Evolutionary conservation across 2,797 vertebrate species (phyloP).

Genomic region (Cynopterus sphinx): DNA sequence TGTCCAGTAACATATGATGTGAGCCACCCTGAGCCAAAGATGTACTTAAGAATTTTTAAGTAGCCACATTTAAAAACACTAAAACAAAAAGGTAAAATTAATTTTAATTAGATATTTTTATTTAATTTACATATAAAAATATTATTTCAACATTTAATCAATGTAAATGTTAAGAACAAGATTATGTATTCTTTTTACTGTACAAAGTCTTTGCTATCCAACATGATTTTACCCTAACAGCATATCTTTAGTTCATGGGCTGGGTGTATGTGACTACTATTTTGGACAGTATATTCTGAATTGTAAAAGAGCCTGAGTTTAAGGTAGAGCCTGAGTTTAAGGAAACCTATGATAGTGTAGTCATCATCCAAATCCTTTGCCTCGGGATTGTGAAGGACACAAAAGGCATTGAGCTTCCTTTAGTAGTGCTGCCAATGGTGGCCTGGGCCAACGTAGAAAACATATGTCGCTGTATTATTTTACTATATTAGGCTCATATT

Average conservation of each 20-base stretch:
- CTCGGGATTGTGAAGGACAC: not conserved
- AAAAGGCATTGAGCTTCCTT: not conserved
- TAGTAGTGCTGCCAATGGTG: not conserved
- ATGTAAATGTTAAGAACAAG: not conserved
- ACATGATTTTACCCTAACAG: not conserved
- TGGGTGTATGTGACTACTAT: not conserved
- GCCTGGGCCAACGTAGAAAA: not conserved
- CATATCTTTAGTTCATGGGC: not conserved
- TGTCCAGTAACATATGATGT: not conserved
- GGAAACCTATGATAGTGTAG: not conserved
- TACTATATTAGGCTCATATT: not conserved
- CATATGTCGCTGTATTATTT: not conserved
- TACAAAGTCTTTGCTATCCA: not conserved
- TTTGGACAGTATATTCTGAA: not conserved
- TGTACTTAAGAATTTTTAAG: not conserved
- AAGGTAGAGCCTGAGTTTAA: not conserved
- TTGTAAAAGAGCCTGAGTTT: not conserved
- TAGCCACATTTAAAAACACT: not conserved
- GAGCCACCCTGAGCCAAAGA: not conserved
- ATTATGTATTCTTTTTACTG: not conserved
- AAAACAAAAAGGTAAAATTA: not conserved
- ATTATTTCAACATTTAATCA: not conserved
- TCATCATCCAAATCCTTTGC: not conserved
- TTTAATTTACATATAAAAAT: not conserved
- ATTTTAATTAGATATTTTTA: slow-evolving; percentile 14